Conservation (phyloP, 1,140 invertebrate species). For the Drosophila triauraria region DNA sequence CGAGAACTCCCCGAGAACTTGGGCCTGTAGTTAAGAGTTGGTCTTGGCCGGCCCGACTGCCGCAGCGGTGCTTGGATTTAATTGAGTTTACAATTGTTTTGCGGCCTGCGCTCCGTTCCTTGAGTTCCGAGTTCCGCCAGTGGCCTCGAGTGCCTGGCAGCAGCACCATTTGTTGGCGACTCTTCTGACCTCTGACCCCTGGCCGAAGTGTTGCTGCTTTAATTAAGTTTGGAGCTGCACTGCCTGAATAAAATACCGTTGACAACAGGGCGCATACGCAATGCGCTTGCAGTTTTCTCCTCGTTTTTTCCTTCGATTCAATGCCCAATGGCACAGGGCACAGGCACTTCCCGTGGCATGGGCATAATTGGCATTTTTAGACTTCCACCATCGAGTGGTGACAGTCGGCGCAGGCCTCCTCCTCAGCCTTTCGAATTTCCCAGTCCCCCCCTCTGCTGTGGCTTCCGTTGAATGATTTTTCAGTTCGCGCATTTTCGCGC, state of each 20-base stretch:
- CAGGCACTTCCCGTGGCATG: conserved; percentile 45
- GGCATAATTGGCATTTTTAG: conserved; percentile 75
- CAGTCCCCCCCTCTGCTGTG: conserved; percentile 6
- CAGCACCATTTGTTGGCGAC: not conserved
- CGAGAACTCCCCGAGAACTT: conserved; percentile 39
- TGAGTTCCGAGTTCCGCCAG: conserved; percentile 58
- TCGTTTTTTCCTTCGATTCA: conserved; percentile 9
- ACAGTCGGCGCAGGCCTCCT: conserved; percentile 44
- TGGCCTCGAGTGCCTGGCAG: conserved; percentile 37
- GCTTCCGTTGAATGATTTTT: conserved; percentile 64
- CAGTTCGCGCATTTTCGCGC: conserved; percentile 66
- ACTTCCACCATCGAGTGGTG: conserved; percentile 36
- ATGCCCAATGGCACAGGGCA: conserved; percentile 22
- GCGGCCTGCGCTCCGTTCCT: conserved; percentile 48
- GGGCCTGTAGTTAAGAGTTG: conserved; percentile 55
- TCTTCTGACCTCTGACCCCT: conserved; percentile 44
- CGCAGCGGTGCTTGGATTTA: conserved; percentile 77
- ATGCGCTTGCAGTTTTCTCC: conserved; percentile 29
- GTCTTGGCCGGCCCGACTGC: conserved; percentile 27
- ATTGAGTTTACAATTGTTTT: conserved; percentile 83
- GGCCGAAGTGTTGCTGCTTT: conserved; percentile 47
- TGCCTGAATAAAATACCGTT: conserved; percentile 30
- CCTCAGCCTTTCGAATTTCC: conserved; percentile 5
- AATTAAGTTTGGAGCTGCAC: conserved; percentile 51
- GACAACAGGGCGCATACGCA: conserved; percentile 57